Evolutionary conservation across 2,113 vertebrate genomes (phyloP), one percentile per base, ranked within the genome.

Genomic region (Cettia cetti): DNA sequence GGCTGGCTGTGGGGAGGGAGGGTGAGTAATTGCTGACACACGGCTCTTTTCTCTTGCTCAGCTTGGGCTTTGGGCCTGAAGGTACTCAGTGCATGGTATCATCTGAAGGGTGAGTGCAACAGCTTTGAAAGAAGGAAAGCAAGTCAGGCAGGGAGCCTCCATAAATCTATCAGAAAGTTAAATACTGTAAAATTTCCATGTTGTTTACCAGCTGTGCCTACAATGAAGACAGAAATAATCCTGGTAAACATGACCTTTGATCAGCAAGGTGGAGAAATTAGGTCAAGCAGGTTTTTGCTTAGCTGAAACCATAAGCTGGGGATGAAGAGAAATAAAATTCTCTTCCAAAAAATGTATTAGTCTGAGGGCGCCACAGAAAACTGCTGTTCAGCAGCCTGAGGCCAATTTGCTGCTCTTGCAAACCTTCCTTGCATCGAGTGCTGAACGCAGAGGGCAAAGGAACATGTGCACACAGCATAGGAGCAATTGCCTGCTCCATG

Each of bases 201-300:
- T 92, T 96, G 87, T 96, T 96, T 97, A 94, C 96, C 95, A 96
- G 92, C 93, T 89, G 89, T 96, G 92, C 94, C 93, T 92, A 94
- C 82, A 89, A 90, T 35, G 79, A 93, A 94, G 90, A 54, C 89
- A 72, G 70, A 94, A 94, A 96, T 95, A 92, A 95, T 95, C 95
- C 92, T 61, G 54, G 87, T 70, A 83, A 96, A 96, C 89, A 97
- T 5, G 96, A 97, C 95, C 95, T 96, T 97, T 95, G 94, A 95
- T 95, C 91, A 92, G 49, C 89, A 95, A 97, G 93, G 94, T 95
- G 90, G 66, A 91, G 83, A 93, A 97, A 96, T 94, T 92, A 94
- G 92, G 95, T 75, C 94, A 95, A 82, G 66, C 94, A 96, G 93
- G 89, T 95, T 97, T 97, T 95, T 94, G 79, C 88, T 92, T 71